Evolutionary conservation across 2,888 invertebrate species (phyloP), one percentile per base, ranked within the genome.

Genomic region (Xestobium rufovillosum): DNA sequence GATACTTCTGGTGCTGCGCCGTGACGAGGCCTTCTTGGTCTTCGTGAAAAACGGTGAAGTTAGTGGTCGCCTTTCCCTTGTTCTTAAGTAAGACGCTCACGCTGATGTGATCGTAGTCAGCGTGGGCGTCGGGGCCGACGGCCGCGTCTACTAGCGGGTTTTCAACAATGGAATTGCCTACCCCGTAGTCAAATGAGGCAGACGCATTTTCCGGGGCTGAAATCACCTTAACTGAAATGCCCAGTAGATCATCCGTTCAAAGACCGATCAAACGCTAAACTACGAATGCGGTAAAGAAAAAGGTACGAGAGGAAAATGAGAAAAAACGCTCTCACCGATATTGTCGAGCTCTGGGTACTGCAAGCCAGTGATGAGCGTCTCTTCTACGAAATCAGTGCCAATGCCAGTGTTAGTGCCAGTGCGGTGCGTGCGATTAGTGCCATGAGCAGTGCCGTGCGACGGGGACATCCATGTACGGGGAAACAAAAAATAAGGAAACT

Each of bases 141-240:
- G 65, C 67, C 53, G 68, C 67, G 61, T 72, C 72, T 52, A 75
- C 70, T 55, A 76, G 65, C 50, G 75, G 75, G 57, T 74, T 75
- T 66, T 73, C 72, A 55, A 74, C 57, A 58, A 73, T 71, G 48
- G 71, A 69, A 61, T 72, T 70, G 58, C 61, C 63, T 58, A 64
- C 57, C 52, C 64, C 65, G 59, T 72, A 67, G 61, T 71, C 70
- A 59, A 69, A 67, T 55, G 70, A 68, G 59, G 70, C 66, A 55
- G 72, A 70, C 55, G 63, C 49, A 62, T 73, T 71, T 62, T 72
- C 71, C 53, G 70, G 67, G 58, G 73, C 70, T 58, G 74, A 72
- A 64, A 75, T 70, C 66, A 72, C 71, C 68, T 72, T 72, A 67
- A 73, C 72, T 73, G 70, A 64, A 72, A 72, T 69, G 63, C 61